These are phyloP conservation scores for Catamblyrhynchus diadema DNA, from an alignment of 2,797 vertebrate genomes.

Conservation along the genomic window DNA sequence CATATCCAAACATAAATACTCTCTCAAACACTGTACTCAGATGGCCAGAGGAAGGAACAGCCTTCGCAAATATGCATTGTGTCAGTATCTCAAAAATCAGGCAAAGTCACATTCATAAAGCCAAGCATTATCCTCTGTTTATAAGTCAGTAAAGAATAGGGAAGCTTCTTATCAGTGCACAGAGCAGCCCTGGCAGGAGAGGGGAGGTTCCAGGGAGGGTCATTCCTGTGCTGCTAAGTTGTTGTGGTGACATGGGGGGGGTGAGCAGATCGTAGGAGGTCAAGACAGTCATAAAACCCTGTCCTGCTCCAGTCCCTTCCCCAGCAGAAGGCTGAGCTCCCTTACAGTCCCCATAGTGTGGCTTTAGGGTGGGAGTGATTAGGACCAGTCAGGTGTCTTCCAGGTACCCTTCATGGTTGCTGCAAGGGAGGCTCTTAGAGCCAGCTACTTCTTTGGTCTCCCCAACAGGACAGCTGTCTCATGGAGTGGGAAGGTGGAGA, in stretches of 20 bases:
- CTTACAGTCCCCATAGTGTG: background rate
- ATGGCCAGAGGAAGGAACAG: slow-evolving; percentile 24
- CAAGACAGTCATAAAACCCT: background rate
- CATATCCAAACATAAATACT: background rate
- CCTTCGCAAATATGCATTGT: slow-evolving; percentile 24
- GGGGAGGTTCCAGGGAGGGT: background rate
- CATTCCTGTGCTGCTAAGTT: background rate
- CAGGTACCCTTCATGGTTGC: background rate
- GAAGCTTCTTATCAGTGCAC: background rate
- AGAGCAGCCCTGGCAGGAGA: background rate
- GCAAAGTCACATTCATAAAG: background rate
- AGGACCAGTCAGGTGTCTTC: background rate
- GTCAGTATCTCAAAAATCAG: slow-evolving; percentile 34
- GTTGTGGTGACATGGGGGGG: background rate
- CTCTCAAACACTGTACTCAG: background rate
- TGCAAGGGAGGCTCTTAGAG: background rate
- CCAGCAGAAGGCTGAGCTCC: background rate
- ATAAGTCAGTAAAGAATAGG: background rate
- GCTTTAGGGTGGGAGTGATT: background rate
- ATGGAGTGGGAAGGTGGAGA: rapidly evolving
- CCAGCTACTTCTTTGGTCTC: background rate
- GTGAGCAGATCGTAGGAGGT: background rate
- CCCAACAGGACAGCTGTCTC: background rate
- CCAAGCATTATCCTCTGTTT: slow-evolving; percentile 15
- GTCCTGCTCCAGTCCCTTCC: background rate